Evolutionary conservation across 1,140 invertebrate genomes (phyloP).

Genomic region (Drosophila ananassae): DNA sequence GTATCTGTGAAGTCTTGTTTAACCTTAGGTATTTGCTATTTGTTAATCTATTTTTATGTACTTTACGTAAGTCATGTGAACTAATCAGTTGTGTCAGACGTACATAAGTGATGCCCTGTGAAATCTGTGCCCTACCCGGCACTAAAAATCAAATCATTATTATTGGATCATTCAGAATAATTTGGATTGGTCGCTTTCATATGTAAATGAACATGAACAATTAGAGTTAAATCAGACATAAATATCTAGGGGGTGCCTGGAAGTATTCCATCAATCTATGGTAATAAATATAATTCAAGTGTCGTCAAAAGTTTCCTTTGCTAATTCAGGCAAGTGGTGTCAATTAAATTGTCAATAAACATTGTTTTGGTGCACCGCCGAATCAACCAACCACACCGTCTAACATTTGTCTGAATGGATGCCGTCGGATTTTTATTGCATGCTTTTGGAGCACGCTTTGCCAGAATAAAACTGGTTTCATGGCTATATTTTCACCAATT

Average conservation of each 20-base stretch:
- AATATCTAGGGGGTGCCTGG: constrained; percentile 5
- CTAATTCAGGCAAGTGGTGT: constrained; percentile 26
- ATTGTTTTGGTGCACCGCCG: constrained; percentile 29
- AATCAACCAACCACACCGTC: not conserved
- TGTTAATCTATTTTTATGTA: constrained; percentile 28
- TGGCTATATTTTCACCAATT: constrained; percentile 43
- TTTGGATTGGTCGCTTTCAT: not conserved
- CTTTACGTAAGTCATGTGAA: constrained; percentile 29
- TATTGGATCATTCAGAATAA: not conserved
- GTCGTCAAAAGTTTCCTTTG: constrained; percentile 32
- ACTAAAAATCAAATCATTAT: not conserved
- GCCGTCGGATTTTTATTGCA: constrained; percentile 25
- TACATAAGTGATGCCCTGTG: constrained; percentile 12
- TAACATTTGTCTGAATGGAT: not conserved
- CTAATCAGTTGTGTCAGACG: constrained; percentile 3
- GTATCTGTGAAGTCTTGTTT: constrained; percentile 33
- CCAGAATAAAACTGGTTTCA: constrained; percentile 40
- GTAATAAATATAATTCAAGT: not conserved
- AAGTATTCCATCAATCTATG: not conserved
- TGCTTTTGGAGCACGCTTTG: constrained; percentile 39
- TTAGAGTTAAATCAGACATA: not conserved
- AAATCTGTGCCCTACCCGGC: constrained; percentile 2
- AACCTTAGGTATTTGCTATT: constrained; percentile 29
- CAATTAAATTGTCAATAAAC: constrained; percentile 27
- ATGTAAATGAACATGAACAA: constrained; percentile 5